Evolutionary conservation across 2,113 vertebrate genomes (phyloP).

Genomic region (Apus apus): DNA sequence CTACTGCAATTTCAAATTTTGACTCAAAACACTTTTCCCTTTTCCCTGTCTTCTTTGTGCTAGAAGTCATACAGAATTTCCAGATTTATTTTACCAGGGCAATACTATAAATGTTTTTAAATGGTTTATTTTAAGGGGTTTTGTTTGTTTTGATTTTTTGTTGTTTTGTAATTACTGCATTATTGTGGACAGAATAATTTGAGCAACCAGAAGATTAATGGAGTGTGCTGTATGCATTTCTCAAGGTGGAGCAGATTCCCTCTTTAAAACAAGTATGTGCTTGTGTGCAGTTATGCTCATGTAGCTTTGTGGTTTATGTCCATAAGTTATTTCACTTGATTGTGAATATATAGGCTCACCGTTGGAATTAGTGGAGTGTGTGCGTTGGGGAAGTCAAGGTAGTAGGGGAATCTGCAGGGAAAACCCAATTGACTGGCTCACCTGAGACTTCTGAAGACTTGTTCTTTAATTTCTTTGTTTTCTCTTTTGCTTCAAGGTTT

Average conservation of each 20-base stretch:
- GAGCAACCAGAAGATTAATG: background rate
- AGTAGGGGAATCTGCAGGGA: conserved; percentile 58
- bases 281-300: background rate
- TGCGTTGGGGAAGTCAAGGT: conserved; percentile 58
- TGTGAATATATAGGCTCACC: background rate
- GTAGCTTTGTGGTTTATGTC: conserved; percentile 28
- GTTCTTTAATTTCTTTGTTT: conserved; percentile 68
- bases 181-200: background rate
- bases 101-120: background rate
- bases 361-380: conserved; percentile 58
- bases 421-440: conserved; percentile 57
- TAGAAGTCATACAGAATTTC: background rate
- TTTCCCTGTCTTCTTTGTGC: background rate
- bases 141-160: background rate
- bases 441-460: conserved; percentile 49
- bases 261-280: conserved; percentile 39
- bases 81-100: background rate
- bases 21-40: background rate
- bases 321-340: background rate
- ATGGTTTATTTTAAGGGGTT: background rate
- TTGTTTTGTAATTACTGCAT: background rate
- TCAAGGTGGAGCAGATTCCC: background rate
- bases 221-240: background rate
- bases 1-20: background rate
- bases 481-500: conserved; percentile 61